phyloP scores from a whole-genome alignment of 2,113 vertebrate species.

The Cyrtonyx montezumae region DNA sequence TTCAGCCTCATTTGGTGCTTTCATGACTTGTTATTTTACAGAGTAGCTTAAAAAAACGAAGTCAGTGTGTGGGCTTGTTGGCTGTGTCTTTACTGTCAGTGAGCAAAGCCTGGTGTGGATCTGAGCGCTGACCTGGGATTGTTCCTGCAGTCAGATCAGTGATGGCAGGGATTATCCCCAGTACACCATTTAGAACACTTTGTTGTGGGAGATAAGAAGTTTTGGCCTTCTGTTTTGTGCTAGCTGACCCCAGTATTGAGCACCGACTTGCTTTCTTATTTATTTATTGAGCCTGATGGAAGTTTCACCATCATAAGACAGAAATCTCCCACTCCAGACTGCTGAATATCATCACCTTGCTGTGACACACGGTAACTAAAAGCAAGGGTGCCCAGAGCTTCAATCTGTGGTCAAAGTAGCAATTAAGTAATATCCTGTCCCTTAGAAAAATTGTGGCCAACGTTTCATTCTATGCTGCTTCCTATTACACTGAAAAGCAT shows the following conservation, averaged over 20 bases:
- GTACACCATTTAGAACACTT: neutral
- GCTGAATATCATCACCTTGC: neutral
- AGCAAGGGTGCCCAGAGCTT: neutral
- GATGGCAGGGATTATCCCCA: neutral
- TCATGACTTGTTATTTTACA: neutral
- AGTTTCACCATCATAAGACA: neutral
- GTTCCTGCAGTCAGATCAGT: accelerated
- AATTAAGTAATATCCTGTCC: neutral
- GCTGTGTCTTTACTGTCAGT: neutral
- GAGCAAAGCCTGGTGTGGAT: neutral
- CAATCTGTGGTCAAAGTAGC: neutral
- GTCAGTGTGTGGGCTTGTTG: neutral
- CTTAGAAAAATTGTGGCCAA: neutral
- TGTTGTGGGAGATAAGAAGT: neutral
- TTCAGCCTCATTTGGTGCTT: neutral
- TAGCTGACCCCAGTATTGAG: neutral
- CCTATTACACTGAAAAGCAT: neutral
- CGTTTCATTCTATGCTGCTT: neutral
- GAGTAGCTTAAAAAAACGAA: neutral
- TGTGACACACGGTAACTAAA: neutral
- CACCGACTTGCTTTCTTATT: neutral
- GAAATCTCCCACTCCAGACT: neutral
- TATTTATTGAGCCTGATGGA: neutral
- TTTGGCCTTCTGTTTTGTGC: neutral
- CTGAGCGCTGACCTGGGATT: neutral